phyloP scores from a whole-genome alignment of 1,140 invertebrate species.

The Leucophenga varia region DNA sequence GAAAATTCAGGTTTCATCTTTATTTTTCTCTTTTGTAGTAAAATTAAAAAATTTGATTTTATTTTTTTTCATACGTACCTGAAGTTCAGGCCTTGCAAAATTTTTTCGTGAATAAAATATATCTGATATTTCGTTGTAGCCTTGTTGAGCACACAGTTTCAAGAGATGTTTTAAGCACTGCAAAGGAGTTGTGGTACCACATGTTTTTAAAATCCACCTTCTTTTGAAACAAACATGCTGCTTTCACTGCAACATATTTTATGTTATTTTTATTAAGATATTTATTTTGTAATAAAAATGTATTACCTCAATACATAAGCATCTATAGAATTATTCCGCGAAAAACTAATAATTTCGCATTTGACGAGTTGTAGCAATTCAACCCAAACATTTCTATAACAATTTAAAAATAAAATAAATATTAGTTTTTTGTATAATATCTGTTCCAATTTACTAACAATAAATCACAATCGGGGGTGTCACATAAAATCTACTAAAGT shows the following conservation, averaged over 20 bases:
- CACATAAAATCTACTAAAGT: too few relatives aligned
- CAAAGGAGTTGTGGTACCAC: slow-evolving; percentile 96
- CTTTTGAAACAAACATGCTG: slow-evolving; percentile 96
- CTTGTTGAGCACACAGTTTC: slow-evolving; percentile 80
- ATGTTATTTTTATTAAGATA: neutral
- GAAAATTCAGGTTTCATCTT: too few relatives aligned
- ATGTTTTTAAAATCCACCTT: slow-evolving; percentile 96
- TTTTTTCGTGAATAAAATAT: slow-evolving; percentile 97
- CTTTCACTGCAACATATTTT: slow-evolving; percentile 77
- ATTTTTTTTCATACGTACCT: too few relatives aligned
- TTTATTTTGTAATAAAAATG: slow-evolving; percentile 14
- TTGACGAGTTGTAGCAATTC: slow-evolving; percentile 85
- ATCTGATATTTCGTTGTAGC: slow-evolving; percentile 81
- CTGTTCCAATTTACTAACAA: too few relatives aligned
- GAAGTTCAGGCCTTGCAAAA: slow-evolving; percentile 89
- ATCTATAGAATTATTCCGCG: slow-evolving; percentile 86
- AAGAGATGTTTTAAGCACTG: slow-evolving; percentile 85
- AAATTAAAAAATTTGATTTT: too few relatives aligned
- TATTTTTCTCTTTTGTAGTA: too few relatives aligned
- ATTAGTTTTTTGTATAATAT: too few relatives aligned
- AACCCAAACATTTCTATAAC: slow-evolving; percentile 81
- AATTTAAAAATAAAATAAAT: slow-evolving; percentile 37
- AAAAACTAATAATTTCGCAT: slow-evolving; percentile 95
- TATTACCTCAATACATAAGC: slow-evolving; percentile 95
- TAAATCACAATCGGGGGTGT: too few relatives aligned